Base-by-base conservation (phyloP, 2,113 vertebrate species). In the Antigone vipio region DNA sequence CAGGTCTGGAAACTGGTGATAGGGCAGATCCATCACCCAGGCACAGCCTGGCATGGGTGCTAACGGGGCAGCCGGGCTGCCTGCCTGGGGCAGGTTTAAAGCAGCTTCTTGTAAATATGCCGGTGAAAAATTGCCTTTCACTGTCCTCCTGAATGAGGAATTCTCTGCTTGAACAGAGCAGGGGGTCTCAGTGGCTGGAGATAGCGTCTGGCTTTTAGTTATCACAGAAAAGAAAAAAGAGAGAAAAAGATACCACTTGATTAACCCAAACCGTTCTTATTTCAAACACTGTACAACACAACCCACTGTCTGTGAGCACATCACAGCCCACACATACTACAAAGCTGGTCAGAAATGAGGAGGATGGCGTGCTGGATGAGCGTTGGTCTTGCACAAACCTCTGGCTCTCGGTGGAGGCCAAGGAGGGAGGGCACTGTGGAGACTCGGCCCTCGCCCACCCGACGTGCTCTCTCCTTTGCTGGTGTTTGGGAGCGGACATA, bases 261-360 rank as follows among this genome's bases (percentile, higher is more conserved):
- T 66, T 16, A 69, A 38, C 30, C 53, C 30, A 53, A 67, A 23
- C 32, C 1, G 2, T 63, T 49, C 27, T 49, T 72, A 29, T 50
- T 91, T 44, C 40, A 76, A 5, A 23, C 1, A 1, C 18, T 52
- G 53, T 63, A 69, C 12, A 12, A 7, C 56, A 32, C 60, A 62
- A 2, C 34, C 35, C 68, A 47, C 21, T 15, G 0, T 16, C 76
- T 32, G 6, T 2, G 6, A 26, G 15, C 22, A 2, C 59, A 5
- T 15, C 63, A 1, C 0, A 2, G 58, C 66, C 53, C 53, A 3
- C 59, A 3, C 0, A 0, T 27, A 53, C 63, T 64, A 1, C 59
- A 13, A 20, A 55, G 45, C 80, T 30, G 79, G 12, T n/a, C 38
- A 55, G 42, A 40, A 32, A 4, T 2, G 21, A 53, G 72, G 49